A percentile compares a stretch with the other conserved stretches of the same genome.
These are phyloP conservation scores for Stercorarius parasiticus DNA, from an alignment of 2,113 vertebrate genomes.

Conservation along the genomic window DNA sequence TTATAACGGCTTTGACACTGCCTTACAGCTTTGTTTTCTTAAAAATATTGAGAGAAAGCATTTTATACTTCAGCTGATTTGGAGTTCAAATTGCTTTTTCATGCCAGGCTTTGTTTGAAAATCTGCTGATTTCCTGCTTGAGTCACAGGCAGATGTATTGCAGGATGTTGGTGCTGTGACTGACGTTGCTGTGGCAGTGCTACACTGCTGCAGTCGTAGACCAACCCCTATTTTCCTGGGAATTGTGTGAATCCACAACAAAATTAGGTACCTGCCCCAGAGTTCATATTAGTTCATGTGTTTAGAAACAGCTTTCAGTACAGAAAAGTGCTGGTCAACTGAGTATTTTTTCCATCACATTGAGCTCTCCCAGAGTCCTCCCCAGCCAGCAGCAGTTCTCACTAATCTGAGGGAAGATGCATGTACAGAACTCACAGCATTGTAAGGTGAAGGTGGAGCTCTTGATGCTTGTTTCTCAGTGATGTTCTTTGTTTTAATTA, in stretches of 20 bases:
- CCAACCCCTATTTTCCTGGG: neutral
- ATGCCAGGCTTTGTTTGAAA: neutral
- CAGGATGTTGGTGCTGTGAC: neutral
- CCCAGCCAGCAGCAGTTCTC: neutral
- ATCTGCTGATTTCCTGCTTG: constrained; percentile 26
- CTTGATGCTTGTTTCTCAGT: neutral
- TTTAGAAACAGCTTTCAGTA: neutral
- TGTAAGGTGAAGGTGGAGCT: neutral
- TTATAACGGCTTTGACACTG: neutral
- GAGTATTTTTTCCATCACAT: neutral
- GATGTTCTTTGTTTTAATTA: neutral
- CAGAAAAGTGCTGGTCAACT: neutral
- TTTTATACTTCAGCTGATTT: neutral
- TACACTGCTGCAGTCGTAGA: neutral
- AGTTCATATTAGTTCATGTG: neutral
- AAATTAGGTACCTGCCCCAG: neutral
- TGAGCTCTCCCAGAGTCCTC: neutral
- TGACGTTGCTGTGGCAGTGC: neutral
- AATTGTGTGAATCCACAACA: neutral
- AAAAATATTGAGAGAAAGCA: neutral
- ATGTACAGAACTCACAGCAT: neutral
- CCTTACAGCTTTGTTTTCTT: neutral
- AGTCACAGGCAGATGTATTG: neutral
- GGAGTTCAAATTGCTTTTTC: neutral
- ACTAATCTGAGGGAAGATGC: neutral